Evolutionary conservation across 2,888 invertebrate species (phyloP), one percentile per base, ranked within the genome.

Genomic region (Amaurobius ferox): DNA sequence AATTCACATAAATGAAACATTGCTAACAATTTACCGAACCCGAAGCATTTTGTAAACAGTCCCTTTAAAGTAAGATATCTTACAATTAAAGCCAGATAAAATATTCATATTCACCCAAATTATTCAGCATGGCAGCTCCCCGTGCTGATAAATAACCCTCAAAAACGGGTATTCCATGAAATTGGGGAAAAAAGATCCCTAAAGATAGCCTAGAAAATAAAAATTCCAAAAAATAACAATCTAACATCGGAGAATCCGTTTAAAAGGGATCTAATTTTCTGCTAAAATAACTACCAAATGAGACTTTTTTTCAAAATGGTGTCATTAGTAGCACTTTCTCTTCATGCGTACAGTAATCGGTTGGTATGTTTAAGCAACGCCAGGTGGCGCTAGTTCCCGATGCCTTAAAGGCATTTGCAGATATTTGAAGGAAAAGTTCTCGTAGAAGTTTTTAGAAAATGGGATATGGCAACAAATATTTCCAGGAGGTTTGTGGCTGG

Each of bases 11-110:
- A n/a, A n/a, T n/a, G n/a, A n/a, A n/a, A n/a, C n/a, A n/a, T n/a
- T n/a, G n/a, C n/a, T n/a, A n/a, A n/a, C n/a, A n/a, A n/a, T n/a
- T n/a, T n/a, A n/a, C n/a, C n/a, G n/a, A n/a, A n/a, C n/a, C n/a
- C n/a, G n/a, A n/a, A 35, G 9, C 9, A 35, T 9, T 83, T 83
- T 83, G 35, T 35, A 55, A 1, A 23, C 30, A 67, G 23, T 48
- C 83, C 83, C 83, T 55, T 2, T n/a, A 61, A 1, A 62, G 29
- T 39, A 61, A 74, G 66, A 67, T 71, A 83, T 83, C 77, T 77
- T 83, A 66, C 77, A 83, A 83, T 83, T 83, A 77, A 83, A 83
- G 83, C 77, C 83, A 72, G 77, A 83, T 83, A 72, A 83, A 83
- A 83, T 77, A 83, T 83, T 83, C 83, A 83, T 83, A 83, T 77